Conservation (phyloP, 2,888 invertebrate species). For the Plutella xylostella region DNA sequence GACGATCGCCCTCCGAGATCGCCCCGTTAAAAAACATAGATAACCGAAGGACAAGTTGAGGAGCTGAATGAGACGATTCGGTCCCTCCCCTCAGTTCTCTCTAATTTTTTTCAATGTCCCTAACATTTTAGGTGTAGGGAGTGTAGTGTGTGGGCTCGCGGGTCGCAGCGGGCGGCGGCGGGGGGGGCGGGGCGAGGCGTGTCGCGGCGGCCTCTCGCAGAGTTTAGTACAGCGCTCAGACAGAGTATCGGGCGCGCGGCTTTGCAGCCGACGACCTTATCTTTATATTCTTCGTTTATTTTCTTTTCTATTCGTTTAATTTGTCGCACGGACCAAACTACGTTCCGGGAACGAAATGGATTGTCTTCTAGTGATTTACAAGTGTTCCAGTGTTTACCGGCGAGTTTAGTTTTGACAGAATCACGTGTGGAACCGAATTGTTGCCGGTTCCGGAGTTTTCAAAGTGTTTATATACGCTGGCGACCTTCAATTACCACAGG, state of each 20-base stretch:
- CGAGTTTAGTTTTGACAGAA: slow-evolving; percentile 58
- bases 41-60: slow-evolving; percentile 25
- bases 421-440: slow-evolving; percentile 59
- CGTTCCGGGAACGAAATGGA: slow-evolving; percentile 39
- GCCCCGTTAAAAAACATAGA: no score
- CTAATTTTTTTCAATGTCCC: slow-evolving; percentile 40
- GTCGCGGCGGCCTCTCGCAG: slow-evolving; percentile 50
- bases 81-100: slow-evolving; percentile 32
- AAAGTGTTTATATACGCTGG: slow-evolving; percentile 56
- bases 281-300: slow-evolving; percentile 64
- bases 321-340: slow-evolving; percentile 48
- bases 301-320: slow-evolving; percentile 70
- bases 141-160: slow-evolving; percentile 35
- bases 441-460: slow-evolving; percentile 65
- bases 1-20: no score
- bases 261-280: slow-evolving; percentile 60
- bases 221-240: slow-evolving; percentile 69
- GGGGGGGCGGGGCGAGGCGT: slow-evolving; percentile 44
- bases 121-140: slow-evolving; percentile 43
- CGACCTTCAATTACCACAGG: slow-evolving; percentile 58
- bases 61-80: no score
- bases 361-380: slow-evolving; percentile 39
- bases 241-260: slow-evolving; percentile 68
- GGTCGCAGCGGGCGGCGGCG: slow-evolving; percentile 21
- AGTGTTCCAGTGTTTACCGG: slow-evolving; percentile 37